Conservation (phyloP, 2,888 invertebrate genomes). For the Alitta virens region DNA sequence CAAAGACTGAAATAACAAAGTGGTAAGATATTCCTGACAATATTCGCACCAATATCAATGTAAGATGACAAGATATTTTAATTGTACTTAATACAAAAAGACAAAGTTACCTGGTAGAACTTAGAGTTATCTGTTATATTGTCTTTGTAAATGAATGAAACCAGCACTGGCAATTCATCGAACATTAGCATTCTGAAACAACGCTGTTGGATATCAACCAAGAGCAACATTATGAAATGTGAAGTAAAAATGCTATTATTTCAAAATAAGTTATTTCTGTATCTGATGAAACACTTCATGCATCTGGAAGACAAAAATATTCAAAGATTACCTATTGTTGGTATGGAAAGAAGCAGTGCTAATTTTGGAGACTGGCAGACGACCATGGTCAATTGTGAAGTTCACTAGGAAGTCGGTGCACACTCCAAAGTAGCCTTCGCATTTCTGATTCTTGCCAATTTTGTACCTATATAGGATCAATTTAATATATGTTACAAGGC, state of each 20-base stretch:
- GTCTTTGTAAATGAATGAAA: conserved; percentile 35
- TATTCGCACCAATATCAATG: too few species aligned
- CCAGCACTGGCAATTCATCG: conserved; percentile 36
- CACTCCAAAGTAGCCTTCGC: conserved; percentile 37
- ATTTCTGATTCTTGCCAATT: conserved; percentile 30
- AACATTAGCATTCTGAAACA: conserved; percentile 29
- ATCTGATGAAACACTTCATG: too few species aligned
- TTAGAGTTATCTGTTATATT: conserved; percentile 33
- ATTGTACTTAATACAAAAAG: too few species aligned
- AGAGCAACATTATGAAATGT: too few species aligned
- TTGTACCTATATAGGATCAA: conserved; percentile 35
- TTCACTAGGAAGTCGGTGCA: conserved; percentile 40
- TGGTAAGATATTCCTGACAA: too few species aligned
- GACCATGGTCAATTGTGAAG: conserved; percentile 40
- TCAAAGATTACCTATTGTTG: conserved; percentile 34
- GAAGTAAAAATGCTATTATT: too few species aligned
- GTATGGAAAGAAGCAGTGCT: conserved; percentile 38
- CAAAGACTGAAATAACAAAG: conserved; percentile 12
- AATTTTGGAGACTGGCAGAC: conserved; percentile 38
- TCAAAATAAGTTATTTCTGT: too few species aligned
- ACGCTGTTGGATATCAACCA: too few species aligned
- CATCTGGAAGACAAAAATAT: too few species aligned
- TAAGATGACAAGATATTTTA: too few species aligned
- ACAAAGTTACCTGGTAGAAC: conserved; percentile 19
- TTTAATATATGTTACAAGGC: too few species aligned